Percentiles rank a stretch among this genome's conserved stretches.
Evolutionary conservation across 2,113 vertebrate species (phyloP).

Genomic region (Ptychochromis oligacanthus): DNA sequence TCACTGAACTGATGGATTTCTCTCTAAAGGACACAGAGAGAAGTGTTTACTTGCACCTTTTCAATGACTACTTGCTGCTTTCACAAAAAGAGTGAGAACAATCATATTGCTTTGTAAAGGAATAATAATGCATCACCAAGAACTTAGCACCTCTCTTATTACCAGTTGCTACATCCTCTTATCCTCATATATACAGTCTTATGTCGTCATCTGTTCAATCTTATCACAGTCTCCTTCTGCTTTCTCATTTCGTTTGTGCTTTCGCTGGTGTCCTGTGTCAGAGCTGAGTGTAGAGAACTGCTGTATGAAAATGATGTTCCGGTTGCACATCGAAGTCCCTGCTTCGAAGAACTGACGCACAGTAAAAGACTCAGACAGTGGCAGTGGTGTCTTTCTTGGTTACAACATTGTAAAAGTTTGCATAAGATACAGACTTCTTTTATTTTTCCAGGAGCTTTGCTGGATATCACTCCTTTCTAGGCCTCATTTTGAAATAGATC

Average conservation of each 20-base stretch:
- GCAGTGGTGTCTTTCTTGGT: neutral
- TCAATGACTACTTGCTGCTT: conserved; percentile 92
- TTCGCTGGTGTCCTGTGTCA: conserved; percentile 82
- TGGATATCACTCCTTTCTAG: conserved; percentile 93
- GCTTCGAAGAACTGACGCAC: conserved; percentile 89
- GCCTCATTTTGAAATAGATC: conserved; percentile 80
- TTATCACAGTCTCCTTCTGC: neutral
- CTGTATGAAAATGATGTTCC: too few species aligned
- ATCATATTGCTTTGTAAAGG: neutral
- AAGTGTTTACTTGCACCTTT: conserved; percentile 90
- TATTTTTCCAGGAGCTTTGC: conserved; percentile 84
- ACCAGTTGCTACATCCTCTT: conserved; percentile 13
- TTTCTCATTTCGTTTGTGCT: conserved; percentile 6
- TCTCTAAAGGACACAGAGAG: conserved; percentile 87
- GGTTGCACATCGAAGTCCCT: conserved; percentile 86
- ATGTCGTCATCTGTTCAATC: neutral
- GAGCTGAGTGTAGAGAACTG: conserved; percentile 90
- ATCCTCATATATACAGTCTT: neutral
- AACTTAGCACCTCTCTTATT: neutral
- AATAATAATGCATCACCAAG: neutral
- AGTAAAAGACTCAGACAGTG: conserved; percentile 80
- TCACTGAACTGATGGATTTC: conserved; percentile 84
- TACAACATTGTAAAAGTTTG: neutral
- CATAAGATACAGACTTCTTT: neutral
- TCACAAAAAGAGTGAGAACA: conserved; percentile 89